A percentile compares a stretch with the other conserved stretches of the same genome.
phyloP scores from a whole-genome alignment of 2,113 vertebrate genomes.

The Nicator chloris region DNA sequence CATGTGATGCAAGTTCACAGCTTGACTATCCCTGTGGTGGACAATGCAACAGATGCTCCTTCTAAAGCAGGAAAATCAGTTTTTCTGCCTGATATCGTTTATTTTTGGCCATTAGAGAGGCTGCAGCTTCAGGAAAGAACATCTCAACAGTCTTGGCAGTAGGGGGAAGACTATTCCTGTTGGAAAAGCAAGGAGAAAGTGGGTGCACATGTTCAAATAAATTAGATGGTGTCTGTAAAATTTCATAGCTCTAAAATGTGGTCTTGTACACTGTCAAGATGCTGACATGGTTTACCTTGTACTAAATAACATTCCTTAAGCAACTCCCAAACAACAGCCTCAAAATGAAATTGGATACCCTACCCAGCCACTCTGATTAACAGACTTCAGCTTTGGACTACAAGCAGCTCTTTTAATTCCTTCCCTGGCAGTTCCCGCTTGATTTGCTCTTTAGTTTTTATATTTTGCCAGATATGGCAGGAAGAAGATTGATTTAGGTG shows the following conservation, averaged over 20 bases:
- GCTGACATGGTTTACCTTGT: not conserved
- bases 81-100: not conserved
- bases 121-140: not conserved
- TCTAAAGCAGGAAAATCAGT: not conserved
- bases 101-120: not conserved
- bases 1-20: fast-evolving
- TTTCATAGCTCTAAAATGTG: not conserved
- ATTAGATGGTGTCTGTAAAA: not conserved
- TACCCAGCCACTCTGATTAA: not conserved
- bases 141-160: not conserved
- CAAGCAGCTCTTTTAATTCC: not conserved
- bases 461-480: not conserved
- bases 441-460: not conserved
- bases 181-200: not conserved
- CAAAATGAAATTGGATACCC: not conserved
- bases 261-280: not conserved
- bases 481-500: not conserved
- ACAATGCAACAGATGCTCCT: not conserved
- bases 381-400: not conserved
- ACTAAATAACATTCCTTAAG: not conserved
- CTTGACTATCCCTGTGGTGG: not conserved
- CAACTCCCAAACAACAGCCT: not conserved
- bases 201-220: not conserved
- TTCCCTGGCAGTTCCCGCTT: not conserved
- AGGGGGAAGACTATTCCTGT: not conserved